phyloP scores from a whole-genome alignment of 2,797 vertebrate species.

The Danio aesculapii region DNA sequence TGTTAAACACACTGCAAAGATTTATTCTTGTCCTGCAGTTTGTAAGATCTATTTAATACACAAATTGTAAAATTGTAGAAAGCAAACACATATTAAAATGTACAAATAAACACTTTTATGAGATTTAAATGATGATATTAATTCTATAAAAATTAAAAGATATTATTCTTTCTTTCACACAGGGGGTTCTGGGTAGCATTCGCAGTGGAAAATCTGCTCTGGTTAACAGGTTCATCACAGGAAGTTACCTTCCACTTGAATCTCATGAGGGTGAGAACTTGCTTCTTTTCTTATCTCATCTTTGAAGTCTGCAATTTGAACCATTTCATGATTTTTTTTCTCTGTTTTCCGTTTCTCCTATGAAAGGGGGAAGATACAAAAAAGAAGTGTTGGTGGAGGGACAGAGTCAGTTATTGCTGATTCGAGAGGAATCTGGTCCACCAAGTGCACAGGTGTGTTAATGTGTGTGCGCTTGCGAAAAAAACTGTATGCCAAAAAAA shows the following conservation, averaged over 20 bases:
- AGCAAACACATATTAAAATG: neutral
- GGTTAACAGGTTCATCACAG: slow-evolving; percentile 93
- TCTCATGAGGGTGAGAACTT: slow-evolving; percentile 85
- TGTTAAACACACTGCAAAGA: neutral
- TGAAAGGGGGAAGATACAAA: slow-evolving; percentile 90
- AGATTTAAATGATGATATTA: neutral
- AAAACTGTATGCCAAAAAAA: slow-evolving; percentile 8
- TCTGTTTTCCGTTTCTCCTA: slow-evolving; percentile 15
- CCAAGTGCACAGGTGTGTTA: slow-evolving; percentile 88
- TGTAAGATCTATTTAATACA: neutral
- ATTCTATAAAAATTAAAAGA: neutral
- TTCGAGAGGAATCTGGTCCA: slow-evolving; percentile 89
- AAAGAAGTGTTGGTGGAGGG: slow-evolving; percentile 93
- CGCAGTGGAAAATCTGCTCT: slow-evolving; percentile 92
- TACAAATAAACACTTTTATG: neutral
- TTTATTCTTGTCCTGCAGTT: neutral
- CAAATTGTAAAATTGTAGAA: neutral
- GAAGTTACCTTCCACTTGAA: slow-evolving; percentile 89
- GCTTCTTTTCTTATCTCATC: neutral
- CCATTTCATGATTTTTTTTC: neutral
- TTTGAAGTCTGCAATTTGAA: neutral
- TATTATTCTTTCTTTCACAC: slow-evolving; percentile 17
- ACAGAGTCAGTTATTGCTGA: slow-evolving; percentile 91
- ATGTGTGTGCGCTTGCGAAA: slow-evolving; percentile 41
- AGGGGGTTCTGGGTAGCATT: slow-evolving; percentile 91